Percentiles rank a stretch among this genome's conserved stretches.
Evolutionary conservation across 2,888 invertebrate species (phyloP).

Genomic region (Aspidapion aeneum): DNA sequence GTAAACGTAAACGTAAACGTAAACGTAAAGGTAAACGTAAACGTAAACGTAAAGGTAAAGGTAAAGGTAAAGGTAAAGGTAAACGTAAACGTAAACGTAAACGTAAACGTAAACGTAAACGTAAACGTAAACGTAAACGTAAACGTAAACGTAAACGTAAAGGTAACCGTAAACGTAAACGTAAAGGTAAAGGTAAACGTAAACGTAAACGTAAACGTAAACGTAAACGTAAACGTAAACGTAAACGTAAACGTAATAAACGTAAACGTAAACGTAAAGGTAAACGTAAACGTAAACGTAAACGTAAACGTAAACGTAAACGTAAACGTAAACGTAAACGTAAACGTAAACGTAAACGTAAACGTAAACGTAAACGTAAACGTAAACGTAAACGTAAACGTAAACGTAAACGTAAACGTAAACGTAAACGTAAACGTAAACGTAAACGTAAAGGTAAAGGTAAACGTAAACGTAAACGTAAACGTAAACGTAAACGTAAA

Average conservation of each 20-base stretch:
- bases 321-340: background rate
- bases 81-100: background rate
- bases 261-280: background rate
- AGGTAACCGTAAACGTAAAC: background rate
- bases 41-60: background rate
- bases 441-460: background rate
- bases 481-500: background rate
- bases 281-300: background rate
- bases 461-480: background rate
- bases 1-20: background rate
- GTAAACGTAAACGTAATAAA: background rate
- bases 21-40: background rate
- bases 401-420: background rate
- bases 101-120: background rate
- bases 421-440: background rate
- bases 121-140: background rate
- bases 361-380: background rate
- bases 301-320: background rate
- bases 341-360: background rate
- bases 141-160: background rate
- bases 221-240: background rate
- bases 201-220: background rate
- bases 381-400: background rate
- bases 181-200: background rate
- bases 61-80: background rate